Evolutionary conservation across 2,113 vertebrate species (phyloP).

Genomic region (Amphiprion percula): DNA sequence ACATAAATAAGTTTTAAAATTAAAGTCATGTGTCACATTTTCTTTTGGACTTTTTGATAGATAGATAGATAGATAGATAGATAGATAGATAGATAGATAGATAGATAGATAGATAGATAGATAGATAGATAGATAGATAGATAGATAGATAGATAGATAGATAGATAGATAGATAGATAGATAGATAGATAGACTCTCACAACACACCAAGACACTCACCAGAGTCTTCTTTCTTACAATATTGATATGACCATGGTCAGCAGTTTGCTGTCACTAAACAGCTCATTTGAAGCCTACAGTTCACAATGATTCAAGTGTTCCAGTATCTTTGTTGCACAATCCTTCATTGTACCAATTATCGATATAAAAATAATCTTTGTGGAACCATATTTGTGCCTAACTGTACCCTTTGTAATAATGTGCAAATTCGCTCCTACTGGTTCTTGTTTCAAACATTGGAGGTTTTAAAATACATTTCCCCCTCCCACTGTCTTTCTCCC

Average conservation of each 20-base stretch:
- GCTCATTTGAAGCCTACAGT: not conserved
- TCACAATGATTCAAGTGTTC: not conserved
- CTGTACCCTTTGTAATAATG: constrained; percentile 23
- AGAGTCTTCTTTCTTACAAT: not conserved
- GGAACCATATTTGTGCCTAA: constrained; percentile 12
- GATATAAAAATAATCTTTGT: constrained; percentile 4
- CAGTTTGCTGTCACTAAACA: constrained; percentile 18
- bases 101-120: too few species aligned
- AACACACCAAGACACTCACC: constrained; percentile 1
- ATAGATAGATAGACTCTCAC: not conserved
- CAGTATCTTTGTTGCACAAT: not conserved
- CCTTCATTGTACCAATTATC: not conserved
- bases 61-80: too few species aligned
- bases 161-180: too few species aligned
- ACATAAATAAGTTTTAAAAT: constrained; percentile 75
- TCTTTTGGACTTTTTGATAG: not conserved
- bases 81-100: too few species aligned
- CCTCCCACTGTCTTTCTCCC: not conserved
- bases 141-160: too few species aligned
- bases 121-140: too few species aligned
- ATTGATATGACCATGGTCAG: constrained; percentile 6
- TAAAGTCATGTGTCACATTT: constrained; percentile 34
- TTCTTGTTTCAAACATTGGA: constrained; percentile 16
- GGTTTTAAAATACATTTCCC: constrained; percentile 41
- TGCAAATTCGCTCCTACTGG: constrained; percentile 17